Evolutionary conservation across 2,888 invertebrate species (phyloP).

Genomic region (Scotopteryx bipunctaria): DNA sequence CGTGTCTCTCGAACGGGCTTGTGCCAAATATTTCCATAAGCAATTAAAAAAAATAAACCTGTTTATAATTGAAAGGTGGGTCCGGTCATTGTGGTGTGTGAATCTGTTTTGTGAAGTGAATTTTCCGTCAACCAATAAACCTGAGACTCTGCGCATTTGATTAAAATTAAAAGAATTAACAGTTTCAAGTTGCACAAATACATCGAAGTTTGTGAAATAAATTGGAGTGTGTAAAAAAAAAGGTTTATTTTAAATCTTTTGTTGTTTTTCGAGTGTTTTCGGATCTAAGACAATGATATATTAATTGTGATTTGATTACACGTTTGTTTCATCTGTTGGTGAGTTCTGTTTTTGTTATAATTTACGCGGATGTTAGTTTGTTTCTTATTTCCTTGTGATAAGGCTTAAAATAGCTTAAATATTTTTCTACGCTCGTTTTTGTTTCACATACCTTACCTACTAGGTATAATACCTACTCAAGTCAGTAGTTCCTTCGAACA

Average conservation of each 20-base stretch:
- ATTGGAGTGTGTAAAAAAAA: neutral
- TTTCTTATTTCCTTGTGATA: neutral
- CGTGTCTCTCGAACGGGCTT: neutral
- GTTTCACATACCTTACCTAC: no score
- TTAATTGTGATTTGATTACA: slow-evolving; percentile 23
- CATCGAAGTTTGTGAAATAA: neutral
- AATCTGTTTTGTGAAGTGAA: neutral
- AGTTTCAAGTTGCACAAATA: no score
- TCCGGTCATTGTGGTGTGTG: neutral
- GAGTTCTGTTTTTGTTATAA: slow-evolving; percentile 3
- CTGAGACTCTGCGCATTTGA: slow-evolving; percentile 3
- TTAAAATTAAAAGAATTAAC: no score
- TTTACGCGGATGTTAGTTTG: neutral
- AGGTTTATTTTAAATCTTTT: neutral
- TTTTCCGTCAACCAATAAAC: neutral
- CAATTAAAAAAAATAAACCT: slow-evolving; percentile 16
- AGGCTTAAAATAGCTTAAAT: neutral
- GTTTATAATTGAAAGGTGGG: slow-evolving; percentile 10
- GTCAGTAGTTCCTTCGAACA: no score
- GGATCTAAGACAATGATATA: slow-evolving; percentile 11
- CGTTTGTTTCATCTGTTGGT: slow-evolving; percentile 10
- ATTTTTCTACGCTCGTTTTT: no score
- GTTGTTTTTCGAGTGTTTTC: neutral
- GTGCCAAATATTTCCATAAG: slow-evolving; percentile 20
- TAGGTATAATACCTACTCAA: no score